Evolutionary conservation across 2,888 invertebrate genomes (phyloP).

Genomic region (Tridacna crocea): DNA sequence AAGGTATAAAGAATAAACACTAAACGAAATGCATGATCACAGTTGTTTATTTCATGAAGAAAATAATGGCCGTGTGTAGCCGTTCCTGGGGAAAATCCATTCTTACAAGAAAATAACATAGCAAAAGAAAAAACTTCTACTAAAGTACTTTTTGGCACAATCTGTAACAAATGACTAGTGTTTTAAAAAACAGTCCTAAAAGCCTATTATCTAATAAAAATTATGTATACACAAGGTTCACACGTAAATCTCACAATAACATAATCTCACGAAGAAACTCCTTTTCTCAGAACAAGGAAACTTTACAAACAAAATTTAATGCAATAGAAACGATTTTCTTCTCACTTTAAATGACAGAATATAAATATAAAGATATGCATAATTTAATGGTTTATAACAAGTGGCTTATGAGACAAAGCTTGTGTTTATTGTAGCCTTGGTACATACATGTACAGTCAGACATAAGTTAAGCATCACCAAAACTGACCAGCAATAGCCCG

Average conservation of each 20-base stretch:
- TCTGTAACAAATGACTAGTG: conserved; percentile 11
- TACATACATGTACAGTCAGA: no score
- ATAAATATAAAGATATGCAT: background rate
- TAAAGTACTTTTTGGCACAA: conserved; percentile 20
- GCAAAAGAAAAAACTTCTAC: background rate
- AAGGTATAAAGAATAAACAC: no score
- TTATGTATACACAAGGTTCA: conserved; percentile 19
- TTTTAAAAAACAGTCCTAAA: conserved; percentile 41
- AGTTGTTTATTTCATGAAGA: conserved; percentile 19
- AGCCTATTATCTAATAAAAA: conserved; percentile 24
- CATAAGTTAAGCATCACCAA: no score
- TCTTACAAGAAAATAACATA: conserved; percentile 31
- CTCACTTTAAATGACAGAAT: background rate
- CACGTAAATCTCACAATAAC: conserved; percentile 9
- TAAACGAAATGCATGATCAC: conserved; percentile 9
- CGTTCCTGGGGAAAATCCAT: conserved; percentile 38
- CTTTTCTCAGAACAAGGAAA: no score
- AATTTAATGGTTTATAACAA: no score
- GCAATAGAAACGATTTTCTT: background rate
- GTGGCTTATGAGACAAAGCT: no score
- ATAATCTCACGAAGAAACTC: background rate
- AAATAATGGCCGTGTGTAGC: conserved; percentile 14
- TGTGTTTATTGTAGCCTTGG: no score
- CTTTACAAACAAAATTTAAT: no score
- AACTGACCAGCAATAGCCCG: no score